Evolutionary conservation across 2,113 vertebrate species (phyloP).

Genomic region (Phoxinus phoxinus): DNA sequence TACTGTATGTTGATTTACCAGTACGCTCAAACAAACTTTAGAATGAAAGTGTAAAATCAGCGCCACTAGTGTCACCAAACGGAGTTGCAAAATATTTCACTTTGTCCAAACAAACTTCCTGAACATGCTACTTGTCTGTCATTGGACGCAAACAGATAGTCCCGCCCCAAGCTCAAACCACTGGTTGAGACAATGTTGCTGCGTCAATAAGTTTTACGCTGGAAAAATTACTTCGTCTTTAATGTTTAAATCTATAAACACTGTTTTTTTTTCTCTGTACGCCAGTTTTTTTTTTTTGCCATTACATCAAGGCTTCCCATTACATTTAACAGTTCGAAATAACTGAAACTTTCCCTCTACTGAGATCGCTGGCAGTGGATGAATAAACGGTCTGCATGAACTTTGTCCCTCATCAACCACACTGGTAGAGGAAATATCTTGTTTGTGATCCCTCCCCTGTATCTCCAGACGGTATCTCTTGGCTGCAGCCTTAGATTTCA

Average conservation of each 20-base stretch:
- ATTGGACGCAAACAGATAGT: neutral
- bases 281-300: neutral
- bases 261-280: neutral
- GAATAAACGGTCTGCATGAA: conserved; percentile 50
- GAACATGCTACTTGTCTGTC: neutral
- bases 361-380: conserved; percentile 47
- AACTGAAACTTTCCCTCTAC: conserved; percentile 35
- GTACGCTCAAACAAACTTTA: neutral
- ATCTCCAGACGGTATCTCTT: conserved; percentile 77
- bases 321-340: conserved; percentile 26
- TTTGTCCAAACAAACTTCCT: neutral
- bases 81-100: neutral
- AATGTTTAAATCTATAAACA: neutral
- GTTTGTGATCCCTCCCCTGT: conserved; percentile 56
- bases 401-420: conserved; percentile 59
- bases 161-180: neutral
- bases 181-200: neutral
- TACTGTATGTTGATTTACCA: neutral
- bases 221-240: neutral
- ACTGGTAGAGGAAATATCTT: conserved; percentile 67
- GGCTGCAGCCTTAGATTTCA: conserved; percentile 70
- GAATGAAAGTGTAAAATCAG: neutral
- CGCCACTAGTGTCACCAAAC: neutral
- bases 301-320: conserved; percentile 29
- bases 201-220: neutral